Evolutionary conservation across 2,888 invertebrate species (phyloP), one percentile per base, ranked within the genome.

Genomic region (Venustoraphidia nigricollis): DNA sequence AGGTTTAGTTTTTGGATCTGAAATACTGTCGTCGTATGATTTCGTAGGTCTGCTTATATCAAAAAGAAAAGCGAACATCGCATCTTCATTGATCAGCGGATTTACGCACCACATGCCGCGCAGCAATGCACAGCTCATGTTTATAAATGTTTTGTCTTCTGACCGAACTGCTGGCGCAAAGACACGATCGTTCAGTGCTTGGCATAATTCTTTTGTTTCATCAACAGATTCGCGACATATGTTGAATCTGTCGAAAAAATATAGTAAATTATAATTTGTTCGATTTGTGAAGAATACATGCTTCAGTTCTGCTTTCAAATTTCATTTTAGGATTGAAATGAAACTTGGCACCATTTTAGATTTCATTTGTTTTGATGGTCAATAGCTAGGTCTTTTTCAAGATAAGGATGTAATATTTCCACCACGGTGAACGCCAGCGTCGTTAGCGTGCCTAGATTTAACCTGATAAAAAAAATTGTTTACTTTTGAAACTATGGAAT

Each of bases 41-140:
- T 41, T 46, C 46, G n/a, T 51, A 49, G 11, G 49, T 49, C 4
- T 49, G 27, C 10, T 56, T 45, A 45, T 54, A 55, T 47, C 36
- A 42, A 59, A 49, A 27, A 62, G 47, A 43, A 59, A 59, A 57
- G 71, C 76, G 10, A 79, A 59, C 57, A 77, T 75, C 1, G 76
- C 70, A 8, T 69, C 63, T 1, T 77, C 69, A 8, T 81, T 66
- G 0, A 84, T 66, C 36, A 69, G 63, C 1, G 83, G 81, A 61
- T 80, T 79, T 41, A 83, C 66, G 4, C 72, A 73, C 79, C 80
- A 81, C 60, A 88, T 64, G 0, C 85, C 85, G 44, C 79, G 69
- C 2, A 86, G 60, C 58, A 88, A 66, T 1, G 77, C 73, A 1
- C 60, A 63, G 0, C 81, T 69, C 77, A 85, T 79, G 54, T 74